Conservation (phyloP, 2,797 vertebrate species). For the Simalia tracyae region DNA sequence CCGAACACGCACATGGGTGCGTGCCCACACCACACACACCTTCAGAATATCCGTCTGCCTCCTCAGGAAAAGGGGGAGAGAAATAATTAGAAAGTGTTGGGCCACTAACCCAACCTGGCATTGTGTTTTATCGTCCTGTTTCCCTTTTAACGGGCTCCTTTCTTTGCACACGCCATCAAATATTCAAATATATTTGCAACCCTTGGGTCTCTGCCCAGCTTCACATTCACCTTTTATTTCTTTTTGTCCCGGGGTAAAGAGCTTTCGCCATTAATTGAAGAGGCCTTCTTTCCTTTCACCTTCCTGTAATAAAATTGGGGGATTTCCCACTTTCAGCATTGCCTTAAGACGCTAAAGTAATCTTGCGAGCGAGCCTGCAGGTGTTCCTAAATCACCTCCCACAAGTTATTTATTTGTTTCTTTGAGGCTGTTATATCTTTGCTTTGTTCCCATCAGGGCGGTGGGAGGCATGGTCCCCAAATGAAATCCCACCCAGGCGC, state of each 20-base stretch:
- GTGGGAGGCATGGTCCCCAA: neutral
- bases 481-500: neutral
- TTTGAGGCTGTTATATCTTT: too few relatives aligned
- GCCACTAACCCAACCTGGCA: neutral
- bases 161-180: slow-evolving; percentile 27
- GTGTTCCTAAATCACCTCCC: too few relatives aligned
- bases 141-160: slow-evolving; percentile 22
- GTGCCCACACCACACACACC: neutral
- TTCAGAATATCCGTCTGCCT: neutral
- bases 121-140: slow-evolving; percentile 16
- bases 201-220: neutral
- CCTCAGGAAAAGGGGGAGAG: neutral
- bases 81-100: neutral
- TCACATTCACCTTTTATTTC: slow-evolving; percentile 17
- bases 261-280: neutral
- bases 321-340: too few relatives aligned
- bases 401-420: too few relatives aligned
- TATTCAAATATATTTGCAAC: slow-evolving; percentile 21
- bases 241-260: neutral
- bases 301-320: too few relatives aligned
- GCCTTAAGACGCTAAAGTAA: too few relatives aligned
- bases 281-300: too few relatives aligned
- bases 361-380: too few relatives aligned
- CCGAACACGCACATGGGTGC: neutral
- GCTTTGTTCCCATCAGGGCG: too few relatives aligned